Conservation (phyloP, 2,113 vertebrate genomes). For the Scomber japonicus region DNA sequence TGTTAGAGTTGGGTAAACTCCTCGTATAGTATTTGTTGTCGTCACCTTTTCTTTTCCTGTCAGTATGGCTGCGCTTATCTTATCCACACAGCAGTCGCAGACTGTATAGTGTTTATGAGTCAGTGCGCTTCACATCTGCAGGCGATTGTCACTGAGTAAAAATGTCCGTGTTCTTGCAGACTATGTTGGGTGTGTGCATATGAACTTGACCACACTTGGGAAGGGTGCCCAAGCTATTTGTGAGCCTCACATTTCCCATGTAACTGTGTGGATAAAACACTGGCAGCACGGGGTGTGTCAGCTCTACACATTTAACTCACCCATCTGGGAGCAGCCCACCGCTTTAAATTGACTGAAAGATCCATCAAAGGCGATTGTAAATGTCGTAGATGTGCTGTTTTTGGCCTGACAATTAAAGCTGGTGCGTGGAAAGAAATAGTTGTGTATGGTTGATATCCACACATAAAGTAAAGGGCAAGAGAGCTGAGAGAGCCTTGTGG, state of each 20-base stretch:
- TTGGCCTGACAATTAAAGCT: constrained; percentile 49
- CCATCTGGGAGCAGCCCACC: constrained; percentile 61
- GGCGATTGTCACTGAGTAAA: constrained; percentile 51
- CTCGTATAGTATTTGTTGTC: constrained; percentile 18
- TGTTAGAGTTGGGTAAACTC: constrained; percentile 45
- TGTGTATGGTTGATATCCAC: neutral
- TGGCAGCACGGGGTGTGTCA: constrained; percentile 56
- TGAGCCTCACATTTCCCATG: constrained; percentile 74
- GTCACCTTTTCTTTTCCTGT: constrained; percentile 56
- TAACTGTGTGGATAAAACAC: constrained; percentile 64
- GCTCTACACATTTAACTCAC: constrained; percentile 44
- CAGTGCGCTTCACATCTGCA: constrained; percentile 63
- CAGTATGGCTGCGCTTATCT: constrained; percentile 29
- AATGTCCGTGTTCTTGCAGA: constrained; percentile 56
- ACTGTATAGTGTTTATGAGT: constrained; percentile 38
- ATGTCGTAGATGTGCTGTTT: constrained; percentile 24
- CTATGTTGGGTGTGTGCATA: constrained; percentile 75
- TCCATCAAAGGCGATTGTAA: constrained; percentile 58
- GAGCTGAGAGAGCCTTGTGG: neutral
- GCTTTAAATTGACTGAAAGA: constrained; percentile 57
- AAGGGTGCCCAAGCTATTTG: constrained; percentile 79
- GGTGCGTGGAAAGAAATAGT: constrained; percentile 9
- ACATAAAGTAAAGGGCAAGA: constrained; percentile 7
- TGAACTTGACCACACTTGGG: constrained; percentile 73
- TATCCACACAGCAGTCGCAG: constrained; percentile 8